These are phyloP conservation scores for Acheta domesticus DNA, from an alignment of 2,888 invertebrate species.

Conservation along the genomic window DNA sequence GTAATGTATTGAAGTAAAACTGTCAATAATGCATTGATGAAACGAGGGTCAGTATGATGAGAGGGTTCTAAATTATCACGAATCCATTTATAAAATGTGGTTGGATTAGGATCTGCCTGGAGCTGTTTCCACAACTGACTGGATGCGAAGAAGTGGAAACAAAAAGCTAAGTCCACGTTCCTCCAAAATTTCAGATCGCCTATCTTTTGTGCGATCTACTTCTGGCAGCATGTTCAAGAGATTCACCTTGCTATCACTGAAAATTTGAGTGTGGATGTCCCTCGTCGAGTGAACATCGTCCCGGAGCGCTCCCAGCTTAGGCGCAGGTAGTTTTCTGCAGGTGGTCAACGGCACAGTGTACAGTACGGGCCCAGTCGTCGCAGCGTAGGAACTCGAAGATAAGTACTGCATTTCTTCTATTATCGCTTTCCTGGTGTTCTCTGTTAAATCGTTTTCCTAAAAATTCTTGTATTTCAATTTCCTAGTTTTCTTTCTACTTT, in stretches of 20 bases:
- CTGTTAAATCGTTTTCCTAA: too few species aligned
- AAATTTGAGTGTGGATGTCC: constrained; percentile 68
- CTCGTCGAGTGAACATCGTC: too few species aligned
- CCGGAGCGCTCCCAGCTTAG: too few species aligned
- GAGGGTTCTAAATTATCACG: constrained; percentile 80
- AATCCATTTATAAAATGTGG: constrained; percentile 89
- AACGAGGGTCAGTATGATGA: constrained; percentile 80
- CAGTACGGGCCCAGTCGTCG: too few species aligned
- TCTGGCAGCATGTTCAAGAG: constrained; percentile 76
- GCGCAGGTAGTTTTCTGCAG: too few species aligned
- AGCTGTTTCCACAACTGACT: constrained; percentile 79
- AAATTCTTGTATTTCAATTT: too few species aligned
- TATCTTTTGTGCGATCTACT: constrained; percentile 75
- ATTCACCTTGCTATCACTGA: constrained; percentile 78
- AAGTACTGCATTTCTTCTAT: too few species aligned
- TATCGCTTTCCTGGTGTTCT: too few species aligned
- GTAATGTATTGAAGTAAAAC: constrained; percentile 73
- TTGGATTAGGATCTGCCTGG: constrained; percentile 78
- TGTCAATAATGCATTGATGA: constrained; percentile 82
- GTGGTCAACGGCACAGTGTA: too few species aligned
- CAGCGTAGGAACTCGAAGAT: too few species aligned
- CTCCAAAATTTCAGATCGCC: constrained; percentile 75
- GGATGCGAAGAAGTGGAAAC: constrained; percentile 83
- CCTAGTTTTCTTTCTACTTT: too few species aligned
- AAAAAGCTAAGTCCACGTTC: constrained; percentile 82